Conservation (phyloP, 2,888 invertebrate species). For the Agrotis puta region DNA sequence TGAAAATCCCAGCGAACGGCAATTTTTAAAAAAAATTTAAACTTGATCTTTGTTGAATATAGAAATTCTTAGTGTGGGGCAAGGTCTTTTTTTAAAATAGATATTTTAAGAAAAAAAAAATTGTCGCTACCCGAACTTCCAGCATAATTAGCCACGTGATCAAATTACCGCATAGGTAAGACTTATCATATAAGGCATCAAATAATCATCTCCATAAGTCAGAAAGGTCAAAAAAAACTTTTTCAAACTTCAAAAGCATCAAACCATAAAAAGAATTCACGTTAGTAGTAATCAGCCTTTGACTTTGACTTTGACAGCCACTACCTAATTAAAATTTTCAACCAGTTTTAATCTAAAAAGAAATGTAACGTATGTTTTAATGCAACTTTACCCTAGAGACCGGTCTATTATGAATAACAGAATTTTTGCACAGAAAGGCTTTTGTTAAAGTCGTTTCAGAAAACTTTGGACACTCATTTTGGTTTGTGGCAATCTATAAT, state of each 20-base stretch:
- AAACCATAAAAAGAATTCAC: background rate
- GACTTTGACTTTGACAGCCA: too few relatives aligned
- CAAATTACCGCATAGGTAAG: background rate
- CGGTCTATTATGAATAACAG: slow-evolving; percentile 41
- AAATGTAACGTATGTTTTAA: slow-evolving; percentile 20
- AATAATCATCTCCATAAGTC: background rate
- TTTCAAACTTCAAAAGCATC: background rate
- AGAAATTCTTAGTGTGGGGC: too few relatives aligned
- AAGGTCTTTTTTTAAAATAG: too few relatives aligned
- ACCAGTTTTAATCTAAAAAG: slow-evolving; percentile 12
- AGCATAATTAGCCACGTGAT: background rate
- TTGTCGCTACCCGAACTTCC: background rate
- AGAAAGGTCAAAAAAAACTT: background rate
- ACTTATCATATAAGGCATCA: background rate
- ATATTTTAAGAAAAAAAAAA: too few relatives aligned
- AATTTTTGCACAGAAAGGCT: slow-evolving; percentile 38
- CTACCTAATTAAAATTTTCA: background rate
- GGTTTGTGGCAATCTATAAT: slow-evolving; percentile 25
- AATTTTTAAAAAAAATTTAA: background rate
- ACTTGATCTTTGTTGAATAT: slow-evolving; percentile 3
- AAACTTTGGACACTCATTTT: slow-evolving; percentile 45
- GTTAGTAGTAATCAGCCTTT: too few relatives aligned
- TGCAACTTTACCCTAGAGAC: slow-evolving; percentile 24
- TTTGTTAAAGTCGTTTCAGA: slow-evolving; percentile 34
- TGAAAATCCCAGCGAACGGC: background rate